A percentile compares a stretch with the other conserved stretches of the same genome.
phyloP scores from a whole-genome alignment of 2,113 vertebrate species.

The Myotis davidii region DNA sequence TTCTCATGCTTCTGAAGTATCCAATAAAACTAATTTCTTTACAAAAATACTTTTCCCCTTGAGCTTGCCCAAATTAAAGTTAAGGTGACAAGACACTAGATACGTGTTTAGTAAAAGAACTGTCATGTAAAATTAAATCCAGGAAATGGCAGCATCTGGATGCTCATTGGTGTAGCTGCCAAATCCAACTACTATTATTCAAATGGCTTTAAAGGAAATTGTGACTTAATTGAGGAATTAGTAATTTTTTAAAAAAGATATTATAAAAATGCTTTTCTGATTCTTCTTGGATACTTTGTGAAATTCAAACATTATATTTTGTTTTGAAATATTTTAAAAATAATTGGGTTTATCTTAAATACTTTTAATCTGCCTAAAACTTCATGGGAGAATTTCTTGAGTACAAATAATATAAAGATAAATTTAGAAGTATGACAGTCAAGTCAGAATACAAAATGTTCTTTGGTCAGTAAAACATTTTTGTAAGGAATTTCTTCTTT shows the following conservation, averaged over 20 bases:
- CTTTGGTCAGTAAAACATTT: neutral
- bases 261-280: neutral
- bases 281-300: neutral
- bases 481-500: constrained; percentile 36
- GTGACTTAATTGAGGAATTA: neutral
- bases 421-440: constrained; percentile 2
- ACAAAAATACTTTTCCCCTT: neutral
- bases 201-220: constrained; percentile 32
- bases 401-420: constrained; percentile 2
- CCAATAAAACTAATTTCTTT: neutral
- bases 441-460: neutral
- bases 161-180: neutral
- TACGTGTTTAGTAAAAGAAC: neutral
- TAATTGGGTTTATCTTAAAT: constrained; percentile 13
- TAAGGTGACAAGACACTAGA: neutral
- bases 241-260: neutral
- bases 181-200: neutral
- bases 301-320: constrained; percentile 34
- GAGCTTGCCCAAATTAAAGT: constrained; percentile 22
- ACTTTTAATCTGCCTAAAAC: constrained; percentile 5
- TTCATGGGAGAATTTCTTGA: neutral
- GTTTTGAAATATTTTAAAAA: constrained; percentile 38
- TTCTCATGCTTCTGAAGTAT: neutral
- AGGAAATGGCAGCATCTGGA: constrained; percentile 13
- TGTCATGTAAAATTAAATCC: constrained; percentile 33